Base-by-base conservation (phyloP, 2,113 vertebrate genomes). In the Grammomys dolichurus region DNA sequence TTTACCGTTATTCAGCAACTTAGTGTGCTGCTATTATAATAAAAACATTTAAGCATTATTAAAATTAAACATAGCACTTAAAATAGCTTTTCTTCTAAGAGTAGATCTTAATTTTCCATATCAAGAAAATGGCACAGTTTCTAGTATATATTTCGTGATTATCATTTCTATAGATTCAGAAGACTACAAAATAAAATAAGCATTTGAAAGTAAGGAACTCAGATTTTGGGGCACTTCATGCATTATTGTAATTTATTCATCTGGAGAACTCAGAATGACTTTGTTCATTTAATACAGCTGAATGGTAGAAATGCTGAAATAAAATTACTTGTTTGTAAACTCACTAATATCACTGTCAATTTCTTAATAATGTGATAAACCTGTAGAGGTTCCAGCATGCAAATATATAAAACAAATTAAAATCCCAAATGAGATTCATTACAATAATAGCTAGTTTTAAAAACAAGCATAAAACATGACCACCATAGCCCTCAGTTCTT, bases 1-100 rank as follows among this genome's bases (percentile, higher is more conserved):
- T 77, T 95, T 95, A 20, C 31, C 63, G 22, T 70, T 51, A 14
- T n/a, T 72, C 31, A 88, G 16, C n/a, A 80, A 90, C 76, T 70
- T 36, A 13, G 5, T 3, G 70, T 65, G 13, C 0, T 63, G 3
- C 10, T 88, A 0, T 72, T 81, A 90, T 56, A 81, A 87, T 77
- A 31, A 87, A 22, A 60, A 84, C 6, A 7, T 77, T 82, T 46
- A 56, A 73, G n/a, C 1, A 46, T 22, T 69, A 20, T 72, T 73
- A 46, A 87, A 48, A 84, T 72, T 31, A 54, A 60, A 56, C 0
- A 87, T 48, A 7, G 16, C 36, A 48, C 33, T 3, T 73, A 65
- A 82, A 77, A 26, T 40, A n/a, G 0, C 0, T 56, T 87, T 86
- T 16, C 26, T 48, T 72, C 22, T 40, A 40, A 48, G 22, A 73